Evolutionary conservation across 2,888 invertebrate genomes (phyloP), one percentile per base, ranked within the genome.

Genomic region (Dicycla oo): DNA sequence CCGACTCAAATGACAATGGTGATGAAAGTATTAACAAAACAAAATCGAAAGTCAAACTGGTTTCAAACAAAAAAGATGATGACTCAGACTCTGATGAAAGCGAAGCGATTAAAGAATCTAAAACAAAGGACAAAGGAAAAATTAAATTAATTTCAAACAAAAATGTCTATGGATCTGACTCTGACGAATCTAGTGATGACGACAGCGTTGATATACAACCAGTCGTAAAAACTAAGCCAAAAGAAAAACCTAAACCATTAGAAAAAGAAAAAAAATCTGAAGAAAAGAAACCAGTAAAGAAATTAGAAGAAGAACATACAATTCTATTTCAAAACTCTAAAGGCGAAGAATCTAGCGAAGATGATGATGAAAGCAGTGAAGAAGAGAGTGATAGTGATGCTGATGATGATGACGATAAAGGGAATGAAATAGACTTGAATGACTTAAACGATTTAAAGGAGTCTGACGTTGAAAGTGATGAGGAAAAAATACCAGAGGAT

Each of bases 361-460:
- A 77, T 20, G 80, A 84, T 56, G 78, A 78, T 40, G 78, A 80
- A 20, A 68, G 68, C 61, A 81, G 69, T 69, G 81, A 85, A 45
- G 82, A 85, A 30, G 76, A 69, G 53, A 78, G 73, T 75, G 86
- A 84, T n/a, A 73, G 77, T 69, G 82, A 81, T 45, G 78, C 80
- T 54, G 85, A 85, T 66, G 81, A 80, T 43, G 80, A 84, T 60
- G 83, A 84, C 60, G 82, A 82, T 13, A 76, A 87, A 68, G 75
- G 69, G 13, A 79, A 70, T 6, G 75, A 80, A 78, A 68, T 76
- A 56, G 86, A 88, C 75, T 80, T 88, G 40, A 89, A 91, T 75
- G 87, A 93, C 88, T 90, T 96, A 18, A 93, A 95, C 20, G 97
- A 97, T 88, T 89, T 96, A n/a, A 96, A 93, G 80, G 95, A 94